Evolutionary conservation across 2,113 vertebrate genomes (phyloP), one percentile per base, ranked within the genome.

Genomic region (Leptobrachium ailaonicum): DNA sequence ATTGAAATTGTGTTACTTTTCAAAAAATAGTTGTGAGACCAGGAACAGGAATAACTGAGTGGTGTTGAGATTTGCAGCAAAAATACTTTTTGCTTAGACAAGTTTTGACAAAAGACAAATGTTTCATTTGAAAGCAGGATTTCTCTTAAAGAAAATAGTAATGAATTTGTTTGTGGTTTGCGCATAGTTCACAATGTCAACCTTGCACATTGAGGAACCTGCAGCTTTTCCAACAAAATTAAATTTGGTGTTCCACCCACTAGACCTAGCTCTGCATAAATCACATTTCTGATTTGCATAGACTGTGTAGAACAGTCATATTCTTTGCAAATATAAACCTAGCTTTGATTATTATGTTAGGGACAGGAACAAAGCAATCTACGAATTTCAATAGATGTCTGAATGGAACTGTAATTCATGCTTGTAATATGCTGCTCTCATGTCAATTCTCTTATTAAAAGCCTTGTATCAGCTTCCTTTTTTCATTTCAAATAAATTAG

Each of bases 71-170:
- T 84, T 84, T 75, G 84, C 70, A 80, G 83, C 86, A 82, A 85
- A 86, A 89, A 86, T 87, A 89, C 88, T 90, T 85, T 84, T 60
- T 85, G 82, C 86, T 79, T 84, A 89, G 88, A 89, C 64, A 50
- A 94, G 88, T 93, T 94, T 92, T 97, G 97, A 97, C 96, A 98
- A 88, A 90, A 98, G 97, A 98, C 95, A 96, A 96, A 98, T 97
- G 97, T 96, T 96, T 98, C 96, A 97, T 98, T 98, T 95, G 96
- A 96, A 98, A 96, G 93, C 93, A 94, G 91, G 95, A 91, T 95
- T 97, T 96, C 94, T 94, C 95, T 96, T 96, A 97, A 97, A 95
- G 95, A 90, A 93, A 94, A 92, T 90, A 86, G 93, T 98, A 96
- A 98, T 98, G 97, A 98, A 97, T 97, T 95, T 90, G 87, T 87